A percentile compares a stretch with the other conserved stretches of the same genome.
Evolutionary conservation across 2,113 vertebrate species (phyloP).

Genomic region (Nymphicus hollandicus): DNA sequence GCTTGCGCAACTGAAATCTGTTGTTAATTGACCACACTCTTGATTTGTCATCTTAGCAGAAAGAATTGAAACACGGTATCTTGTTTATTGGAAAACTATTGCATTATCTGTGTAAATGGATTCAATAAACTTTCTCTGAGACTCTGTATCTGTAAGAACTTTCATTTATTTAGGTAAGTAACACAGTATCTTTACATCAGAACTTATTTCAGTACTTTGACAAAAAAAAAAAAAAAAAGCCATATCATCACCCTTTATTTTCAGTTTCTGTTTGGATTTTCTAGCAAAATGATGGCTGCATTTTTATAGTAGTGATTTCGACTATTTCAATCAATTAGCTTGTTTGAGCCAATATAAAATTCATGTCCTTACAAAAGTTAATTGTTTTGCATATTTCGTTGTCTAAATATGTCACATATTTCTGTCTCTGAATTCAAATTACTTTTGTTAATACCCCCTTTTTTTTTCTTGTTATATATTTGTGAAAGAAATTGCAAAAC

Average conservation of each 20-base stretch:
- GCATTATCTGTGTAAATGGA: not conserved
- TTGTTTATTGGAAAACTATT: not conserved
- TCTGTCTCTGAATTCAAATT: not conserved
- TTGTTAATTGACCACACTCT: not conserved
- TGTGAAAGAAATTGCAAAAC: not conserved
- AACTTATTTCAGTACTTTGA: not conserved
- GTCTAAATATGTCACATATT: not conserved
- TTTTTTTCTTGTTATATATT: not conserved
- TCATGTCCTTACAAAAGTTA: not conserved
- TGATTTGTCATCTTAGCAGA: not conserved
- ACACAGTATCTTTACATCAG: not conserved
- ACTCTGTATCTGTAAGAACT: not conserved
- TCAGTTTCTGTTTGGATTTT: not conserved
- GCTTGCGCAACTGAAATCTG: not conserved
- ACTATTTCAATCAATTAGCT: not conserved
- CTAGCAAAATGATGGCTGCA: not conserved
- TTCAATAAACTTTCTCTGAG: not conserved
- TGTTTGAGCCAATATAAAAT: not conserved
- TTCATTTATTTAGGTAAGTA: not conserved
- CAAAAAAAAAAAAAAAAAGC: not conserved
- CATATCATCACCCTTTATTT: not conserved
- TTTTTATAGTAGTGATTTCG: not conserved
- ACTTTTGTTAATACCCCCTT: accelerated
- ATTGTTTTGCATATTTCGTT: not conserved
- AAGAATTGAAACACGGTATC: not conserved